Conservation (phyloP, 2,113 vertebrate species). For the Himantopus leucocephalus region DNA sequence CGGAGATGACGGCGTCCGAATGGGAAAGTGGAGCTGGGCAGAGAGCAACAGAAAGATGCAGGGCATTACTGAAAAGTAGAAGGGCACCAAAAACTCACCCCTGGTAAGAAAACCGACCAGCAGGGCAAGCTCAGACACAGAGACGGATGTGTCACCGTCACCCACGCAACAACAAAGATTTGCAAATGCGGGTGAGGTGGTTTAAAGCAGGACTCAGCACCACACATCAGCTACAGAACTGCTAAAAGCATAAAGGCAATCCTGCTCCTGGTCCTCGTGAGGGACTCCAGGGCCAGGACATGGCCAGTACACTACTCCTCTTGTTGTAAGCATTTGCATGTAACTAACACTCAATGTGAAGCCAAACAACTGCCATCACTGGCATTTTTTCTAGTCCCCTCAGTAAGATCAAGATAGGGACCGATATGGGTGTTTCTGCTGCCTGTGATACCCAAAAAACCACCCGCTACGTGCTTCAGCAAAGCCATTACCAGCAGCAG, state of each 20-base stretch:
- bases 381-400: not conserved
- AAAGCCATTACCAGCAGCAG: not conserved
- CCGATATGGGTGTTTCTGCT: not conserved
- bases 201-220: not conserved
- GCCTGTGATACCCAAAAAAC: not conserved
- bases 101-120: not conserved
- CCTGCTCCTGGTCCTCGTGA: not conserved
- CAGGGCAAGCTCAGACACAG: not conserved
- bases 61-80: not conserved
- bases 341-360: not conserved
- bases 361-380: not conserved
- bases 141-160: not conserved
- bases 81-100: not conserved
- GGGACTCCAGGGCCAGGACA: not conserved
- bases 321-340: not conserved
- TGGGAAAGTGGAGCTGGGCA: constrained; percentile 75
- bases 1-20: constrained; percentile 85
- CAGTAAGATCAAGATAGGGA: not conserved
- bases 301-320: not conserved
- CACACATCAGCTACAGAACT: not conserved
- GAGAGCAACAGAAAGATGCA: not conserved
- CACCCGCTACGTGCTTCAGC: not conserved
- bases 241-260: rapidly evolving
- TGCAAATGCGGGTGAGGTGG: rapidly evolving
- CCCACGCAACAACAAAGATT: not conserved